A percentile compares a stretch with the other conserved stretches of the same genome.
These are phyloP conservation scores for Anguilla marmorata DNA, from an alignment of 2,797 vertebrate species.

Conservation along the genomic window DNA sequence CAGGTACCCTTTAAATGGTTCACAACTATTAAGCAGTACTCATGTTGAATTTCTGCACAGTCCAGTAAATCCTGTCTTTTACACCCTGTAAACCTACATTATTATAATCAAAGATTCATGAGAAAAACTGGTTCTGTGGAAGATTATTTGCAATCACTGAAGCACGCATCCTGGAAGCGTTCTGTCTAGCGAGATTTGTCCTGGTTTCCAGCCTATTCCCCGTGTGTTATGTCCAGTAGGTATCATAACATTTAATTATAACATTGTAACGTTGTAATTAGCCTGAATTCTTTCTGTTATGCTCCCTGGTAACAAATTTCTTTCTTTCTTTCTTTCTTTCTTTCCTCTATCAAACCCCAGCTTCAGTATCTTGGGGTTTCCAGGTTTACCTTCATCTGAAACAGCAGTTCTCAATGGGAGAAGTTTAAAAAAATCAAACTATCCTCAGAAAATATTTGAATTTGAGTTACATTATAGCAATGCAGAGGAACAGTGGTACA, in stretches of 20 bases:
- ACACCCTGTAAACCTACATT: neutral
- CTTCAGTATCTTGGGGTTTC: neutral
- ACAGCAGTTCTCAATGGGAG: neutral
- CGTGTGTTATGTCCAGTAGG: neutral
- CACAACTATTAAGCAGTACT: neutral
- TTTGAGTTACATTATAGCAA: neutral
- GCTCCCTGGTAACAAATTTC: neutral
- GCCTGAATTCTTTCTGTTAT: neutral
- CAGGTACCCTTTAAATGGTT: neutral
- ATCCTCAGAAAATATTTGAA: neutral
- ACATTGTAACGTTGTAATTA: neutral
- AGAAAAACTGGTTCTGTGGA: neutral
- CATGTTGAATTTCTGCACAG: neutral
- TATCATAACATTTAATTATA: neutral
- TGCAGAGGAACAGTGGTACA: neutral
- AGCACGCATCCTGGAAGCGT: neutral
- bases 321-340: neutral
- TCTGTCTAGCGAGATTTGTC: neutral
- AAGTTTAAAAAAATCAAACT: neutral
- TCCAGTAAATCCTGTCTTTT: neutral
- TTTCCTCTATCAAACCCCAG: too few species aligned
- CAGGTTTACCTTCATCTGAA: neutral
- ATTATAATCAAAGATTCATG: neutral
- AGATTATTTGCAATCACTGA: neutral
- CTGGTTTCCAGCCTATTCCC: neutral